These are phyloP conservation scores for Meloidogyne chitwoodi DNA, from an alignment of 1,140 invertebrate genomes.

Conservation along the genomic window DNA sequence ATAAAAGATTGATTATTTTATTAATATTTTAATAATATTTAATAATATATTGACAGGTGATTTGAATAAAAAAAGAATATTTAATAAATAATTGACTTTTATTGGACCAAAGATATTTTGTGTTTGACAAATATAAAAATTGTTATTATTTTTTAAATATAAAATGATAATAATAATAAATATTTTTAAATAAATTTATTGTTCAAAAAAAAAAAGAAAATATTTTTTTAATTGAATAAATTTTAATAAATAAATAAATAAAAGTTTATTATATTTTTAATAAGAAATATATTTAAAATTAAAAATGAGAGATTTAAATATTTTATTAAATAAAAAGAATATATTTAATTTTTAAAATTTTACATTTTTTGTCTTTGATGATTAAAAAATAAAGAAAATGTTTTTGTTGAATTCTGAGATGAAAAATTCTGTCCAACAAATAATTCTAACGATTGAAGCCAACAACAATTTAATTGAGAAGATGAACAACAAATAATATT, in stretches of 20 bases:
- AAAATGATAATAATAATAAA: too few species aligned
- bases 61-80: neutral
- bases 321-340: too few species aligned
- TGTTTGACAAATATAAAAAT: neutral
- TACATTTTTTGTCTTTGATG: neutral
- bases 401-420: neutral
- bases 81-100: neutral
- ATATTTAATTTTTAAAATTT: too few species aligned
- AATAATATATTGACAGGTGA: neutral
- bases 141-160: neutral
- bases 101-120: neutral
- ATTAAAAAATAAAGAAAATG: neutral
- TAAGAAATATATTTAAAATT: too few species aligned
- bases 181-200: too few species aligned
- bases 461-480: neutral
- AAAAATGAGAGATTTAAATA: too few species aligned
- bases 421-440: neutral
- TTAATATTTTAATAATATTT: neutral
- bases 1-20: too few species aligned
- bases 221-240: too few species aligned
- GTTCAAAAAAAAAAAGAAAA: too few species aligned
- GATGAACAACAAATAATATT: neutral
- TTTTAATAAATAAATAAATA: too few species aligned
- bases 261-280: too few species aligned
- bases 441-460: neutral